Percentiles rank a stretch among this genome's conserved stretches.
phyloP scores from a whole-genome alignment of 2,797 vertebrate genomes.

The Neosilurus mollespiculum region DNA sequence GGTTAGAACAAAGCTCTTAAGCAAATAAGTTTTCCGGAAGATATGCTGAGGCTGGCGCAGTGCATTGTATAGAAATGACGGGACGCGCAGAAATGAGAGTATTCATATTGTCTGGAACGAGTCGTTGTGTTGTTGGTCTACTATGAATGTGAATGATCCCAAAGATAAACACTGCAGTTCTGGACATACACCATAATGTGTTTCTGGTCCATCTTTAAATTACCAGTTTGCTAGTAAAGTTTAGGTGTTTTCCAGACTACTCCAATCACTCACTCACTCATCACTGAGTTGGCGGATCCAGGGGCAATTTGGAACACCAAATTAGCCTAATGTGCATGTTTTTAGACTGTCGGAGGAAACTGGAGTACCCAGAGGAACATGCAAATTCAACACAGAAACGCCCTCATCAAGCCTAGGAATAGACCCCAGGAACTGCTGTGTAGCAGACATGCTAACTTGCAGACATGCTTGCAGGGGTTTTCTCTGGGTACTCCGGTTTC shows the following conservation, averaged over 20 bases:
- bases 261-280: constrained; percentile 18
- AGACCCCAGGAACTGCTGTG: no score
- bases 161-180: not conserved
- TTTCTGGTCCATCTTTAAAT: constrained; percentile 20
- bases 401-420: no score
- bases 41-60: not conserved
- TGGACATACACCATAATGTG: not conserved
- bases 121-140: not conserved
- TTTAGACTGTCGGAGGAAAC: no score
- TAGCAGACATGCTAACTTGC: no score
- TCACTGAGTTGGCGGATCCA: no score
- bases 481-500: no score
- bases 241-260: constrained; percentile 56
- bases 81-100: not conserved
- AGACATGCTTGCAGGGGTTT: no score
- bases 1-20: constrained; percentile 65
- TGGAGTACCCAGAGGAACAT: no score
- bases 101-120: not conserved
- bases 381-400: no score
- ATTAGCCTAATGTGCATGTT: no score
- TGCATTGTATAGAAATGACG: not conserved
- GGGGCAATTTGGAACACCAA: no score
- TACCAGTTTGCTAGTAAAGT: constrained; percentile 35
- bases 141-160: not conserved
- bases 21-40: constrained; percentile 63